A percentile compares a stretch with the other conserved stretches of the same genome.
phyloP scores from a whole-genome alignment of 2,888 invertebrate genomes.

The Torymus aiolomorphi region DNA sequence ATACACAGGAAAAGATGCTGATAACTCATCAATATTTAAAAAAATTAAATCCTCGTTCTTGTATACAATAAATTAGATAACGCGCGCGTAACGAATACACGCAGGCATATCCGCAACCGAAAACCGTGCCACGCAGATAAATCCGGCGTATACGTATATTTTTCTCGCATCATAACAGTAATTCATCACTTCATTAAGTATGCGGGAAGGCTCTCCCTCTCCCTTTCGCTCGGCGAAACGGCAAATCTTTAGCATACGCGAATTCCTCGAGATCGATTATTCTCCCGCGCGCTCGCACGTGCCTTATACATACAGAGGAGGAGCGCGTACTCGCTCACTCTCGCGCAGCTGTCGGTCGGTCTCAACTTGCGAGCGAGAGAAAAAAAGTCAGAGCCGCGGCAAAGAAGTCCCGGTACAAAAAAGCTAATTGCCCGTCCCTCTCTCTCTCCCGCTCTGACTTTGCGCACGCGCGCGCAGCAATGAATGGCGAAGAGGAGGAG shows the following conservation, averaged over 20 bases:
- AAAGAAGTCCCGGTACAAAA: constrained; percentile 33
- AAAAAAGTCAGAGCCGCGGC: constrained; percentile 3
- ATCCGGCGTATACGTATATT: constrained; percentile 4
- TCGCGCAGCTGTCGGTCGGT: constrained; percentile 7
- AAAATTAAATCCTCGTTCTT: too few relatives aligned
- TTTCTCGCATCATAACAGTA: constrained; percentile 33
- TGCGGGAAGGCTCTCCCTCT: background rate
- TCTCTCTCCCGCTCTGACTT: too few relatives aligned
- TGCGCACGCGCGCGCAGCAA: background rate
- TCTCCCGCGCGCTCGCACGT: background rate
- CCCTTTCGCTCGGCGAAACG: background rate
- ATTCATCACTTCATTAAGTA: constrained; percentile 42
- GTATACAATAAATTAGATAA: too few relatives aligned
- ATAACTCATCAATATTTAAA: too few relatives aligned
- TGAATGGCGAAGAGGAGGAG: constrained; percentile 28
- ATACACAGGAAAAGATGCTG: too few relatives aligned
- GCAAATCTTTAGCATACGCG: constrained; percentile 34
- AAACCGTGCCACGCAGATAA: constrained; percentile 4
- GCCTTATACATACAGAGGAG: constrained; percentile 25
- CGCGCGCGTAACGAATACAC: too few relatives aligned
- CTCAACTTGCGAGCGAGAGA: background rate
- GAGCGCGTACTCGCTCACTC: background rate
- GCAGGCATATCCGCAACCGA: background rate
- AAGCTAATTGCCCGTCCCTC: constrained; percentile 43
- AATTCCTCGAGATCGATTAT: constrained; percentile 44